A percentile compares a stretch with the other conserved stretches of the same genome.
phyloP scores from a whole-genome alignment of 2,113 vertebrate genomes.

The Bucco capensis region DNA sequence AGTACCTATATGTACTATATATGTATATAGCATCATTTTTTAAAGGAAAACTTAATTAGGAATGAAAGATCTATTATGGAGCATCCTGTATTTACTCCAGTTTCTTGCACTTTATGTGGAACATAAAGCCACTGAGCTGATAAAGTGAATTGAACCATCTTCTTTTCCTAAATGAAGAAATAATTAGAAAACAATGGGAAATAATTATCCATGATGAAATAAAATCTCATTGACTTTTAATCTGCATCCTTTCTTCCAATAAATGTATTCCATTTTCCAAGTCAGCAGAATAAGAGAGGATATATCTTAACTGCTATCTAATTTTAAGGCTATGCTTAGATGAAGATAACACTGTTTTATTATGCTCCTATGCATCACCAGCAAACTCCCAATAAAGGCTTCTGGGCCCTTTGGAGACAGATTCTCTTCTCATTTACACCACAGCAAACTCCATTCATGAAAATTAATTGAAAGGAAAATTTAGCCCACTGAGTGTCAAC shows the following conservation, averaged over 20 bases:
- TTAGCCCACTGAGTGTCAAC: slow-evolving; percentile 4
- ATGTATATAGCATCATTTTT: not conserved
- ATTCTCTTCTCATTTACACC: slow-evolving; percentile 27
- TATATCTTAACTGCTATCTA: slow-evolving; percentile 18
- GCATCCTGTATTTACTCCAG: not conserved
- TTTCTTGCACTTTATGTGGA: not conserved
- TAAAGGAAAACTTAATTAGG: not conserved
- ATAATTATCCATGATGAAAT: slow-evolving; percentile 44
- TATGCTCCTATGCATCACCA: not conserved
- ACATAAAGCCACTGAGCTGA: slow-evolving; percentile 1
- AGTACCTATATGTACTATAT: not conserved
- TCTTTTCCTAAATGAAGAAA: slow-evolving; percentile 14
- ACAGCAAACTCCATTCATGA: not conserved
- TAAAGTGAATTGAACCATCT: not conserved
- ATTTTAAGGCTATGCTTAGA: slow-evolving; percentile 39
- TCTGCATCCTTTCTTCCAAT: slow-evolving; percentile 19
- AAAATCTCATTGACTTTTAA: slow-evolving; percentile 56
- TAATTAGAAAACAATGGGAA: slow-evolving; percentile 15
- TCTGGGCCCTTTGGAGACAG: not conserved
- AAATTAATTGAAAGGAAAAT: slow-evolving; percentile 32
- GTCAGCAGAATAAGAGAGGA: slow-evolving; percentile 30
- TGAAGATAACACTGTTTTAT: slow-evolving; percentile 28
- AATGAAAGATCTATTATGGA: not conserved
- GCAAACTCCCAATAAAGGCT: slow-evolving; percentile 19
- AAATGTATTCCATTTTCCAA: slow-evolving; percentile 18